Conservation (phyloP, 2,888 invertebrate species). For the Scelioninae gen. 1 region DNA sequence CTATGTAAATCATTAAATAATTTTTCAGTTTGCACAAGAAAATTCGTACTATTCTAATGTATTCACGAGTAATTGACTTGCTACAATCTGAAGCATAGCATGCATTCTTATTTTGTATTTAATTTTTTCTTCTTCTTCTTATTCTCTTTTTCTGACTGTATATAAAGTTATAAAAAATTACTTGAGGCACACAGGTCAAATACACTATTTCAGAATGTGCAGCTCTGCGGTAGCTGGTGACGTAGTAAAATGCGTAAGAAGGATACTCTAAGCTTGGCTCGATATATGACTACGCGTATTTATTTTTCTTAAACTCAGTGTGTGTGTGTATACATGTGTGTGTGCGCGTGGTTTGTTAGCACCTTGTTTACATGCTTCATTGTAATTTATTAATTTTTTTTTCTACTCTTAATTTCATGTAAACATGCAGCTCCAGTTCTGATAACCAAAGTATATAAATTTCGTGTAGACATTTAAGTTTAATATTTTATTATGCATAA, state of each 20-base stretch:
- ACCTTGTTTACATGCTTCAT: slow-evolving; percentile 1
- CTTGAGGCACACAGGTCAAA: slow-evolving; percentile 39
- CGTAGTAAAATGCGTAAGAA: slow-evolving; percentile 54
- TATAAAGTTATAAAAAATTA: slow-evolving; percentile 15
- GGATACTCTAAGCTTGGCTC: slow-evolving; percentile 32
- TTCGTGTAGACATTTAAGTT: too few species aligned
- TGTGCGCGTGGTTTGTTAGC: slow-evolving; percentile 3
- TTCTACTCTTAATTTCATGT: too few species aligned
- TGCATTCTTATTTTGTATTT: neutral
- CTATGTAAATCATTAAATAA: too few species aligned
- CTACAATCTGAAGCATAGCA: neutral
- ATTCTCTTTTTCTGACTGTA: too few species aligned
- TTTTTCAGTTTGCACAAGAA: too few species aligned
- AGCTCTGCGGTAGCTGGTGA: slow-evolving; percentile 45
- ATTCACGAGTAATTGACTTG: too few species aligned
- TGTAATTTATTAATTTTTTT: neutral
- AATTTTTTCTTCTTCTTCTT: too few species aligned
- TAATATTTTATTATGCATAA: too few species aligned
- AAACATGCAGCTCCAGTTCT: too few species aligned
- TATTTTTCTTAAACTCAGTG: neutral
- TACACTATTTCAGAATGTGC: slow-evolving; percentile 56
- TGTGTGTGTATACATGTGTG: slow-evolving; percentile 5
- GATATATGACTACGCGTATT: slow-evolving; percentile 14
- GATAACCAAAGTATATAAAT: too few species aligned
- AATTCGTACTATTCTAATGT: too few species aligned